These are phyloP conservation scores for Mus caroli DNA, from an alignment of 2,797 vertebrate species.

Conservation along the genomic window DNA sequence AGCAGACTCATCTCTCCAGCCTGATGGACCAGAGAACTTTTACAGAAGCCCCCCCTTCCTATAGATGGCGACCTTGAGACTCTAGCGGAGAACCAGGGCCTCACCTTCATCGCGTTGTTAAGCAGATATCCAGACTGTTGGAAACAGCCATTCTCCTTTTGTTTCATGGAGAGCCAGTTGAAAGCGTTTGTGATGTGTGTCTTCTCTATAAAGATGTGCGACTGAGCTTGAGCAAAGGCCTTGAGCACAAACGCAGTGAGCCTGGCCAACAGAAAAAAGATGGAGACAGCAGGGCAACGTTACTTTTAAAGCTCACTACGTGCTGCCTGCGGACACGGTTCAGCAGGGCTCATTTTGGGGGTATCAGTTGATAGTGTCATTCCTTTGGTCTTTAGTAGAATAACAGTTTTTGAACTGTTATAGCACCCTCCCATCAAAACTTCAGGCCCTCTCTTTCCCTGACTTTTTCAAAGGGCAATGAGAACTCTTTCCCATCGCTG, in stretches of 20 bases:
- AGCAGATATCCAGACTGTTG: slow-evolving; percentile 90
- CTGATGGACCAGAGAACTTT: neutral
- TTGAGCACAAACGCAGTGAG: slow-evolving; percentile 95
- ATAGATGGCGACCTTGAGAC: neutral
- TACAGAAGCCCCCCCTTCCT: neutral
- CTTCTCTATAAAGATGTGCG: slow-evolving; percentile 90
- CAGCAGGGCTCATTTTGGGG: neutral
- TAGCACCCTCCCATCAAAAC: neutral
- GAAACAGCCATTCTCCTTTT: slow-evolving; percentile 92
- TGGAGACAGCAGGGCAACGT: neutral
- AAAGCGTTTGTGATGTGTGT: slow-evolving; percentile 86
- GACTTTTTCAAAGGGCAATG: neutral
- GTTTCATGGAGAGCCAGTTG: slow-evolving; percentile 88
- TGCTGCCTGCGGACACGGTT: neutral
- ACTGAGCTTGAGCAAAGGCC: slow-evolving; percentile 90
- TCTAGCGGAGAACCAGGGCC: neutral
- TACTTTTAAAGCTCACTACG: neutral
- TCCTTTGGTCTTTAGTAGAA: neutral
- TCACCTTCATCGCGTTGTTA: slow-evolving; percentile 92
- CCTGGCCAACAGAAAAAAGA: slow-evolving; percentile 86
- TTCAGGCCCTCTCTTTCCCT: neutral
- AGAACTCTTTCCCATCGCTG: neutral
- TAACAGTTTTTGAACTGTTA: neutral
- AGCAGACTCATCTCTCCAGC: neutral
- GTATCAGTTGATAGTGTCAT: neutral